A percentile compares a stretch with the other conserved stretches of the same genome.
phyloP scores from a whole-genome alignment of 1,140 invertebrate genomes.

The Carcinoscorpius rotundicauda region DNA sequence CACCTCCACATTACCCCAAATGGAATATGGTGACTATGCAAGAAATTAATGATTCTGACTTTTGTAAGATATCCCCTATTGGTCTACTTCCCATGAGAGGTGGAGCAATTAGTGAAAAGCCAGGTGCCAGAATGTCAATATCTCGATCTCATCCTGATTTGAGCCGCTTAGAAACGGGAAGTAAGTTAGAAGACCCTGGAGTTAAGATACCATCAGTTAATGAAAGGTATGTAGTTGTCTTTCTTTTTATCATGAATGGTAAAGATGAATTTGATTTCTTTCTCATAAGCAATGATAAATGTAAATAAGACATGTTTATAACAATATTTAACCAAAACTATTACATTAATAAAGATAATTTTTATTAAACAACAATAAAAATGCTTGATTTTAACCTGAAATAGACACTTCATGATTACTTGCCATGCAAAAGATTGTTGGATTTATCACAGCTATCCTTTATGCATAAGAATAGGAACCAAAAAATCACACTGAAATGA shows the following conservation, averaged over 20 bases:
- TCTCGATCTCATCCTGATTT: constrained; percentile 67
- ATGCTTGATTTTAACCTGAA: no score
- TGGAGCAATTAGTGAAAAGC: not conserved
- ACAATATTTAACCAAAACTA: no score
- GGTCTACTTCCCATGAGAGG: not conserved
- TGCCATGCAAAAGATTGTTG: no score
- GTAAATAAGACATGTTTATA: no score
- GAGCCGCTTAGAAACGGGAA: constrained; percentile 19
- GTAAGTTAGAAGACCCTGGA: constrained; percentile 16
- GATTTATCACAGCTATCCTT: no score
- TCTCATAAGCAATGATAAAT: no score
- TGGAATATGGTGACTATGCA: not conserved
- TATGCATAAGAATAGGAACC: no score
- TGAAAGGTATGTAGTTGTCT: constrained; percentile 8
- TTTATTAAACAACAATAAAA: no score
- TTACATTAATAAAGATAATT: no score
- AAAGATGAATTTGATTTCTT: no score
- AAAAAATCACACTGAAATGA: no score
- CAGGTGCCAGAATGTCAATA: constrained; percentile 8
- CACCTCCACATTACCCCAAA: constrained; percentile 4
- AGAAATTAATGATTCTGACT: constrained; percentile 5
- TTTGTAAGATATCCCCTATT: constrained; percentile 21
- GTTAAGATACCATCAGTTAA: constrained; percentile 6
- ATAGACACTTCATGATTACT: no score
- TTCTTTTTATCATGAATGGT: constrained; percentile 1